Percentiles rank a stretch among this genome's conserved stretches.
These are phyloP conservation scores for Lepidostoma basale DNA, from an alignment of 1,140 invertebrate species.

Conservation along the genomic window DNA sequence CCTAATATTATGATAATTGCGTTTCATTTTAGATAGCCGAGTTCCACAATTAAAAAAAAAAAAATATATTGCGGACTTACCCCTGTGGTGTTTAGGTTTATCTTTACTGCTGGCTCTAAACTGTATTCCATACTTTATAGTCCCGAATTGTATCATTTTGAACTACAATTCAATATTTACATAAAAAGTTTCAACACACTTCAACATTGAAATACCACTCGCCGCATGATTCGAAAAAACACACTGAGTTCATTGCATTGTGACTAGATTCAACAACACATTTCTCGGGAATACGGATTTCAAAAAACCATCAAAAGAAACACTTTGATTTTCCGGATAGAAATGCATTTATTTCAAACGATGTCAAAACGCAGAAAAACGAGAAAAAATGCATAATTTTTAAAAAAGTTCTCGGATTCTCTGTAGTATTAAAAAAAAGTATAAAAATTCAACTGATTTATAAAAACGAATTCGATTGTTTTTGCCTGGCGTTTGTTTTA, in stretches of 20 bases:
- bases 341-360: slow-evolving; percentile 16
- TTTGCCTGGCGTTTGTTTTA: background rate
- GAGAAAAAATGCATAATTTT: background rate
- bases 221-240: background rate
- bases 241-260: background rate
- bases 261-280: slow-evolving; percentile 13
- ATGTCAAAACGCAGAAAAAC: background rate
- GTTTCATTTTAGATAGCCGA: no score
- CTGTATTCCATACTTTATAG: slow-evolving; percentile 65
- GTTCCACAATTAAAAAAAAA: background rate
- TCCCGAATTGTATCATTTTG: slow-evolving; percentile 66
- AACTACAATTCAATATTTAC: slow-evolving; percentile 21
- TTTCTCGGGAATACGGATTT: no score
- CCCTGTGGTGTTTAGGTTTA: slow-evolving; percentile 42
- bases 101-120: slow-evolving; percentile 55
- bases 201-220: slow-evolving; percentile 17
- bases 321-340: background rate
- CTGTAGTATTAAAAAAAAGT: background rate
- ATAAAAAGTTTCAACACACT: slow-evolving; percentile 16
- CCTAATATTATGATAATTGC: no score
- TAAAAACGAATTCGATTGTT: background rate
- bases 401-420: background rate
- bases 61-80: background rate
- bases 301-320: background rate
- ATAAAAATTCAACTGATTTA: no score